Base-by-base conservation (phyloP, 2,888 invertebrate genomes). In the Scaptomyza tumidula region DNA sequence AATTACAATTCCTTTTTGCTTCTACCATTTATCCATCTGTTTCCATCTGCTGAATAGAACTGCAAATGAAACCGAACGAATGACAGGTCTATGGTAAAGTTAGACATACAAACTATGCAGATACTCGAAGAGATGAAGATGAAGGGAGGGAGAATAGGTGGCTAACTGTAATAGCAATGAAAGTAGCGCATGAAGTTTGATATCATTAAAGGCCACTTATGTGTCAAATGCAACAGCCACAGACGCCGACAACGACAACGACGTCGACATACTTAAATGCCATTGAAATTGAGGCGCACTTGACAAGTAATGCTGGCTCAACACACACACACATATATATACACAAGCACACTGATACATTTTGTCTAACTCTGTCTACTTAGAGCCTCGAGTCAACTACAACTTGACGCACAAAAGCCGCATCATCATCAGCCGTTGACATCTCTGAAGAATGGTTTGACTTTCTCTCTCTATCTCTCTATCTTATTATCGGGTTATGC, bases 181-280 rank as follows among this genome's bases (percentile, higher is more conserved):
- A 74, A 68, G 76, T 70, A 70, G 55, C 70, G 61, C 58, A 79
- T 70, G 58, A 75, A 75, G 78, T 80, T 81, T 84, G 76, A 81
- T 78, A 84, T 84, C 85, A 81, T 81, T 81, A 81, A 81, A 84
- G 76, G 66, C 84, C 85, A 84, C 84, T 81, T 81, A 80, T 80
- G 82, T 84, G 81, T 81, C 85, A 84, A 81, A 76, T 84, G 81
- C 81, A 81, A 82, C 63, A 79, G 59, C 68, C 75, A 58, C 65
- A 78, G 76, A 58, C 65, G 53, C 76, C 66, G 76, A 75, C 44
- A 43, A 55, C 66, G 76, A 55, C 56, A 27, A 24, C 6, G 29
- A 54, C 24, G 45, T 27, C 55, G 71, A 65, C 71, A 82, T 71
- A 82, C 79, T 79, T 83, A 80, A 82, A 80, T 43, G 80, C 77